These are phyloP conservation scores for Cynaeus angustus DNA, from an alignment of 2,888 invertebrate genomes.

Conservation along the genomic window DNA sequence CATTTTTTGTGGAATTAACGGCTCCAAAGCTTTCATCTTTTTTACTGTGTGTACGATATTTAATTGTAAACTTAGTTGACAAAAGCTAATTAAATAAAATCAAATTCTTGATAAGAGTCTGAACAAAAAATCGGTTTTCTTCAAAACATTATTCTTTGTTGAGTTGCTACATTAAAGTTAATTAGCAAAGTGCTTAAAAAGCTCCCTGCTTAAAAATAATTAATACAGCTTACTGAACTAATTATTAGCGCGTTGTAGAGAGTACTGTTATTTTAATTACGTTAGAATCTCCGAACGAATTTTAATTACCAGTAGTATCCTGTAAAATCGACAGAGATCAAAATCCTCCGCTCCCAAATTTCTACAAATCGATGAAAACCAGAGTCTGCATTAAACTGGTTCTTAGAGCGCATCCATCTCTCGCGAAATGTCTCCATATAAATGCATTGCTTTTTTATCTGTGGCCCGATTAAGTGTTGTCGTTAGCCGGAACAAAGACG, in stretches of 20 bases:
- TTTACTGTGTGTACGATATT: no score
- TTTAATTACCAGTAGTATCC: conserved; percentile 20
- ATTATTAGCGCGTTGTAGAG: conserved; percentile 17
- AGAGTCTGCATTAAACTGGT: conserved; percentile 8
- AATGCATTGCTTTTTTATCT: conserved; percentile 49
- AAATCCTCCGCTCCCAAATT: background rate
- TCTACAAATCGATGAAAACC: conserved; percentile 8
- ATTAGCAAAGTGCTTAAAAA: conserved; percentile 29
- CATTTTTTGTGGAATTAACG: no score
- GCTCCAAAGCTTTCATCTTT: no score
- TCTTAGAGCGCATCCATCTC: conserved; percentile 4
- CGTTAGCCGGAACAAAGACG: conserved; percentile 42
- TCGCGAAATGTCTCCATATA: conserved; percentile 45
- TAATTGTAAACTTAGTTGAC: no score
- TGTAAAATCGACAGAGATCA: conserved; percentile 14
- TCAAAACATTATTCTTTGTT: conserved; percentile 17
- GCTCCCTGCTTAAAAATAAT: conserved; percentile 26
- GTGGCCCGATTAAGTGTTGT: conserved; percentile 39
- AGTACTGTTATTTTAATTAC: conserved; percentile 20
- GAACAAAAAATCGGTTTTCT: conserved; percentile 3
- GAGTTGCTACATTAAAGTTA: conserved; percentile 28
- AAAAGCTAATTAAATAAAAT: no score
- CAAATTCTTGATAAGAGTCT: background rate
- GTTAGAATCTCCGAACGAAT: conserved; percentile 9
- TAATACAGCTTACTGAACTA: conserved; percentile 25